Conservation (phyloP, 2,113 vertebrate genomes). For the Rissa tridactyla region DNA sequence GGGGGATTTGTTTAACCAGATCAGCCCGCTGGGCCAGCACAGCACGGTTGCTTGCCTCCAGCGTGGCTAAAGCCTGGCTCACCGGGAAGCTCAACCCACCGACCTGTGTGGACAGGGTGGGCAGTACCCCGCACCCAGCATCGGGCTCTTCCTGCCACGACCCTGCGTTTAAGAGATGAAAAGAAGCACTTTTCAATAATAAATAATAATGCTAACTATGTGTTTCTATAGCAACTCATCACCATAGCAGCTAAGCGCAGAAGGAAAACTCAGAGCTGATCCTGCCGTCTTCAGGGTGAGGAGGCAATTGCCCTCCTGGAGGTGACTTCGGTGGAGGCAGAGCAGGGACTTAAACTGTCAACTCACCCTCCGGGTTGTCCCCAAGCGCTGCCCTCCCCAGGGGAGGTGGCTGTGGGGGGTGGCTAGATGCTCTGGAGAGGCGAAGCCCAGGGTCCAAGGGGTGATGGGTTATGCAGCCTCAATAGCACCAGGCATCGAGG, state of each 20-base stretch:
- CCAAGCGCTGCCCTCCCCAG: neutral
- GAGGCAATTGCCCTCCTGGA: constrained; percentile 10
- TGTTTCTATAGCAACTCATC: constrained; percentile 72
- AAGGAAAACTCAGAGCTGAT: constrained; percentile 43
- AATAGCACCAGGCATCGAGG: fast-evolving
- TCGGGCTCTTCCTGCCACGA: neutral
- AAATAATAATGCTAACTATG: constrained; percentile 66
- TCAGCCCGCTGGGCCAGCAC: constrained; percentile 10
- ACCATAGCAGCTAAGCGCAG: constrained; percentile 57
- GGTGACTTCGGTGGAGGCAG: neutral
- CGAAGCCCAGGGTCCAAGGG: neutral
- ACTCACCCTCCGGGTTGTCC: neutral
- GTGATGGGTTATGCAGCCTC: neutral
- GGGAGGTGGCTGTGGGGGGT: neutral
- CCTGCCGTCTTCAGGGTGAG: constrained; percentile 45
- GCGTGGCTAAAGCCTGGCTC: neutral
- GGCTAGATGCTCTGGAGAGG: neutral
- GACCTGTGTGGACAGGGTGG: neutral
- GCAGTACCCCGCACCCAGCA: neutral
- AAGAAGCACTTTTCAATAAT: constrained; percentile 61
- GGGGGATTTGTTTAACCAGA: constrained; percentile 58
- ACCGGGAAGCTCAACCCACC: neutral
- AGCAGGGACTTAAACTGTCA: neutral
- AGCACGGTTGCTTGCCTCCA: neutral
- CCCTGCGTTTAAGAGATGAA: neutral